Evolutionary conservation across 2,888 invertebrate genomes (phyloP).

Genomic region (Ctena decussata): DNA sequence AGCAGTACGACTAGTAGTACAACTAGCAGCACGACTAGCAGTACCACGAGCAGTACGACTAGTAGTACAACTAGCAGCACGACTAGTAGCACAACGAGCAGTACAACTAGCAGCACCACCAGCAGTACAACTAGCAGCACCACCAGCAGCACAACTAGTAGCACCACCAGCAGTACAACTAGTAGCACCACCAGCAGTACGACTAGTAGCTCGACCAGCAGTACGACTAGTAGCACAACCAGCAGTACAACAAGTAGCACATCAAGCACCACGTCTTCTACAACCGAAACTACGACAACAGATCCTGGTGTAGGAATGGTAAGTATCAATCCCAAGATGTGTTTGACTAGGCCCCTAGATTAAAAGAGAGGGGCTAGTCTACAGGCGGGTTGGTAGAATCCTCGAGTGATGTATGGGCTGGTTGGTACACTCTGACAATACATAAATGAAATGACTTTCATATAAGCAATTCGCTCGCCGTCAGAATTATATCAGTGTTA

Average conservation of each 20-base stretch:
- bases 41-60: slow-evolving; percentile 3
- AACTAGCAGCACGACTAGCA: not conserved
- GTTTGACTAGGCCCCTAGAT: too few relatives aligned
- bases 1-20: slow-evolving; percentile 6
- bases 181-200: slow-evolving; percentile 4
- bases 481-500: too few relatives aligned
- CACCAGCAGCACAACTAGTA: not conserved
- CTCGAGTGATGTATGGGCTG: too few relatives aligned
- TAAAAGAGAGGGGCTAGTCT: too few relatives aligned
- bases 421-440: too few relatives aligned
- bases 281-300: not conserved
- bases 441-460: too few relatives aligned
- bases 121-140: slow-evolving; percentile 4
- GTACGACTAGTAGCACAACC: not conserved
- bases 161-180: not conserved
- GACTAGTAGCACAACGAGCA: not conserved
- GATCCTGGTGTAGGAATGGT: too few relatives aligned
- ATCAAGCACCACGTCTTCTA: not conserved
- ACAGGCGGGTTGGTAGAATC: too few relatives aligned
- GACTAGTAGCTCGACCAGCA: not conserved
- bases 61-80: not conserved
- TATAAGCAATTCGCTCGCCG: too few relatives aligned
- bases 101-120: not conserved
- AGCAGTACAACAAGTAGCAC: slow-evolving; percentile 3
- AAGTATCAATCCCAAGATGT: too few relatives aligned